A percentile compares a stretch with the other conserved stretches of the same genome.
Conservation (phyloP, 1,140 invertebrate species). For the Diachasma alloeum region DNA sequence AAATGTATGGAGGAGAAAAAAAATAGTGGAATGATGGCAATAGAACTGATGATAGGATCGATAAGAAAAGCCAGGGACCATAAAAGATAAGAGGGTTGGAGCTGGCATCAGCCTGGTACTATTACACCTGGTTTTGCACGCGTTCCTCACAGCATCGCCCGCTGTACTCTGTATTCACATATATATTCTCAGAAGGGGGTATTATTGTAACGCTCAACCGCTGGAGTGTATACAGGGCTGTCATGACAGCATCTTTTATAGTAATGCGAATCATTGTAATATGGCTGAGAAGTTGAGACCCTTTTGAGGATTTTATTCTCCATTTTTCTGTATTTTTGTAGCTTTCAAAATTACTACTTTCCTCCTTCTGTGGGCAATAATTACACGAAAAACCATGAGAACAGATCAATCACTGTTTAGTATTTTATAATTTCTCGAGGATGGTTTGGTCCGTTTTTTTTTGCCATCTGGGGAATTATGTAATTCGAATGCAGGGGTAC, state of each 20-base stretch:
- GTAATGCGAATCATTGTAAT: too few relatives aligned
- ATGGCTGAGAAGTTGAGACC: too few relatives aligned
- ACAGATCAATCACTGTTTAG: too few relatives aligned
- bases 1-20: not conserved
- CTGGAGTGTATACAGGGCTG: not conserved
- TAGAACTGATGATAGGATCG: not conserved
- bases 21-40: not conserved
- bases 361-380: too few relatives aligned
- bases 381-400: too few relatives aligned
- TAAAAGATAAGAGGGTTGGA: not conserved
- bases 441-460: too few relatives aligned
- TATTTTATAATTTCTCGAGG: too few relatives aligned
- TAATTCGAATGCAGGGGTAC: too few relatives aligned
- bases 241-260: not conserved
- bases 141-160: not conserved
- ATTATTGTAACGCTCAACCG: not conserved
- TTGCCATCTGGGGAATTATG: too few relatives aligned
- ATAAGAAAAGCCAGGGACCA: not conserved
- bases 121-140: not conserved
- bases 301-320: too few relatives aligned
- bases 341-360: too few relatives aligned
- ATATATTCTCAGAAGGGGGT: not conserved
- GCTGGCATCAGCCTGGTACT: not conserved
- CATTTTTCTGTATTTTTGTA: too few relatives aligned
- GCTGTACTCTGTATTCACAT: not conserved